Percentiles rank a stretch among this genome's conserved stretches.
Evolutionary conservation across 2,888 invertebrate genomes (phyloP).

Genomic region (Polymixis lichenea): DNA sequence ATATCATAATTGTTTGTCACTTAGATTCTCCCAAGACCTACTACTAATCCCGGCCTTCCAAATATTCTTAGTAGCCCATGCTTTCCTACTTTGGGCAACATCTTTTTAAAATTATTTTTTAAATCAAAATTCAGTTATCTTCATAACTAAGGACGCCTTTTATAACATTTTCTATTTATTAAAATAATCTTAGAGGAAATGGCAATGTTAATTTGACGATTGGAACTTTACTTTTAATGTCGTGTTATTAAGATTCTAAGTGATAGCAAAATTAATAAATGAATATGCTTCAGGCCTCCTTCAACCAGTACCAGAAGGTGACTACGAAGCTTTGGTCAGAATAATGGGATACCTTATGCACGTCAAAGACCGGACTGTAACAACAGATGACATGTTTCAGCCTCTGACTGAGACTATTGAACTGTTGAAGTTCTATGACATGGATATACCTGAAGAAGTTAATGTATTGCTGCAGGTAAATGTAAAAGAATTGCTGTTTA

Average conservation of each 20-base stretch:
- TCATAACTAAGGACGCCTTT: background rate
- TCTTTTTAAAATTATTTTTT: background rate
- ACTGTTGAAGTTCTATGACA: constrained; percentile 97
- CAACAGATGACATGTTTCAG: constrained; percentile 98
- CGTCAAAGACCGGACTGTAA: constrained; percentile 96
- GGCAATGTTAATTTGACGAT: background rate
- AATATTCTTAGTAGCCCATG: background rate
- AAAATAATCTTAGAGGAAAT: background rate
- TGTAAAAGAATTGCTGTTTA: background rate
- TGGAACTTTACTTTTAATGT: background rate
- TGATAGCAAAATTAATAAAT: background rate
- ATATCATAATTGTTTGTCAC: too few species aligned
- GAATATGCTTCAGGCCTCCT: constrained; percentile 77
- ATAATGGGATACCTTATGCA: constrained; percentile 98
- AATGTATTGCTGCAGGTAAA: constrained; percentile 95
- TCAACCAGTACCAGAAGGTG: constrained; percentile 96
- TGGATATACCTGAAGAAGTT: constrained; percentile 99
- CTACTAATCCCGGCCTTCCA: too few species aligned
- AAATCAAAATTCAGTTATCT: background rate
- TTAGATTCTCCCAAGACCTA: too few species aligned
- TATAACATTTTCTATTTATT: background rate
- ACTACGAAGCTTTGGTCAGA: constrained; percentile 96
- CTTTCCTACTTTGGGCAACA: background rate
- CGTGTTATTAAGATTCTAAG: background rate
- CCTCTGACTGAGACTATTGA: constrained; percentile 98